phyloP scores from a whole-genome alignment of 1,140 invertebrate genomes.

The Belonocnema kinseyi region DNA sequence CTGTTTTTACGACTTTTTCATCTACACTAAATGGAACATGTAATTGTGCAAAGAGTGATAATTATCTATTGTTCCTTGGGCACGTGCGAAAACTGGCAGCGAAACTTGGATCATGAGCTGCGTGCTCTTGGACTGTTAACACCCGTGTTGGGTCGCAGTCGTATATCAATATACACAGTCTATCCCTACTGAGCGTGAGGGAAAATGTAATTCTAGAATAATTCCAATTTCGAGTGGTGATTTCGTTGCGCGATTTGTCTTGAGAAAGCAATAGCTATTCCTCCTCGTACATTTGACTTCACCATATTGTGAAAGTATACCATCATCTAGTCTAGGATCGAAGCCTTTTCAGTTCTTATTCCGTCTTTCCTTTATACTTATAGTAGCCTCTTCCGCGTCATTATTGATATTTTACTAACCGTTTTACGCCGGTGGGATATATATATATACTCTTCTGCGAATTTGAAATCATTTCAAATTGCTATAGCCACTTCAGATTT shows the following conservation, averaged over 20 bases:
- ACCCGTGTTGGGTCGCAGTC: slow-evolving; percentile 45
- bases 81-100: neutral
- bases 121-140: slow-evolving; percentile 59
- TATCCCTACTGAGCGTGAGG: slow-evolving; percentile 40
- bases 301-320: too few species aligned
- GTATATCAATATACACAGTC: slow-evolving; percentile 52
- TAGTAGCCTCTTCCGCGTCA: neutral
- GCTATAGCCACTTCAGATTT: neutral
- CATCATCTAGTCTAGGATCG: too few species aligned
- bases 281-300: too few species aligned
- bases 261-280: slow-evolving; percentile 57
- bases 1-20: neutral
- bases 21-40: slow-evolving; percentile 10
- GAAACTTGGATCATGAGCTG: slow-evolving; percentile 44
- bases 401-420: slow-evolving; percentile 18
- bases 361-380: neutral
- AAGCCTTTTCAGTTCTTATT: too few species aligned
- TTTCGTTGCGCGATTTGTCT: slow-evolving; percentile 67
- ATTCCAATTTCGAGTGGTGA: slow-evolving; percentile 67
- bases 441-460: neutral
- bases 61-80: slow-evolving; percentile 9
- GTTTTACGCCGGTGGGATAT: neutral
- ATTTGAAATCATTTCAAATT: neutral
- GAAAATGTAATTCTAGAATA: slow-evolving; percentile 64
- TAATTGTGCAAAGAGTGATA: neutral